Evolutionary conservation across 2,888 invertebrate genomes (phyloP), one percentile per base, ranked within the genome.

Genomic region (Hyppa rectilinea): DNA sequence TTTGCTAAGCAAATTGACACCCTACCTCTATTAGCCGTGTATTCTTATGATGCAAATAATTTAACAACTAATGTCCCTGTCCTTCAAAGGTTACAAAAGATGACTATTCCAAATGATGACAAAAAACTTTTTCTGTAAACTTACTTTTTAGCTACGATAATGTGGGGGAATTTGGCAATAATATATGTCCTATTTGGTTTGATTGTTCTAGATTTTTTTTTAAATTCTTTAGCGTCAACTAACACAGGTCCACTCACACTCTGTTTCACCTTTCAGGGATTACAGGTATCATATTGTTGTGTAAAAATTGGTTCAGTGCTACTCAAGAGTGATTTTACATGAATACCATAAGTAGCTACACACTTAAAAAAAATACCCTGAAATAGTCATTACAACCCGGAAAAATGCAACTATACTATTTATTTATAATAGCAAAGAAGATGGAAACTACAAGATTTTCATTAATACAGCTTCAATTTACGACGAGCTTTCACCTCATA

Each of bases 391-490:
- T n/a, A n/a, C n/a, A n/a, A 40, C 26, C 29, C 29, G n/a, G 9
- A 14, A 10, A 23, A 71, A 43, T 29, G 36, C n/a, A n/a, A n/a
- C n/a, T 49, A 4, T 36, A 36, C 5, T 49, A 49, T 69, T 40
- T 34, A 49, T n/a, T n/a, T 43, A 40, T 64, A 34, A 29, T 34
- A 17, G 34, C n/a, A 43, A 65, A 34, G 36, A 23, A 50, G 23
- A 58, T 23, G 12, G 26, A 14, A 59, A 23, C 43, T 43, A 36
- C 34, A 12, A 23, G 49, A 23, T 23, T 31, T 59, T 50, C 23
- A 43, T 56, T n/a, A 56, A 40, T 9, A 70, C 20, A 36, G 50
- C 7, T 23, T 60, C 31, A 9, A 53, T 60, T 53, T 72, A 60
- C 60, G 29, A 36, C n/a, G 12, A n/a, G 43, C 38, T 47, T 20